A percentile compares a stretch with the other conserved stretches of the same genome.
These are phyloP conservation scores for Mormyrus lacerda DNA, from an alignment of 2,113 vertebrate species.

Conservation along the genomic window DNA sequence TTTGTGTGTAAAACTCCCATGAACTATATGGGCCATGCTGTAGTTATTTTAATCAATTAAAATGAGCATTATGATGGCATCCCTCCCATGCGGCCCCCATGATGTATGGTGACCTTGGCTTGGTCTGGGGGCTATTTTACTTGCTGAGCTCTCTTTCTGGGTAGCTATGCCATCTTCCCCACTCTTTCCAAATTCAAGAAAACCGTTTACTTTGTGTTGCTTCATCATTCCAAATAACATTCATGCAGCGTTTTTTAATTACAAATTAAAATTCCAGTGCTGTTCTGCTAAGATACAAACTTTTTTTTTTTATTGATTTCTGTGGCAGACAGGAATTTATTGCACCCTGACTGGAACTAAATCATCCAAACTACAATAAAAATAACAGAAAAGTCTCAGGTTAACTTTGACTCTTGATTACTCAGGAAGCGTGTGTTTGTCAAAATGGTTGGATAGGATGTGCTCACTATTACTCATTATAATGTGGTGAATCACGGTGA, in stretches of 20 bases:
- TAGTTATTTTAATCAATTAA: not conserved
- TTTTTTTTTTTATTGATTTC: not conserved
- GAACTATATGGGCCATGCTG: not conserved
- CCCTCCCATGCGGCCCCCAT: not conserved
- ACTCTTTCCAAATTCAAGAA: not conserved
- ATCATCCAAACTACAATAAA: not conserved
- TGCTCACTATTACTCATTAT: not conserved
- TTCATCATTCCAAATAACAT: not conserved
- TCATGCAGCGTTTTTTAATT: not conserved
- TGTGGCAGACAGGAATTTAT: not conserved
- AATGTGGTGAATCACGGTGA: not conserved
- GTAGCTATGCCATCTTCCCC: not conserved
- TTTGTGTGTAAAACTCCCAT: not conserved
- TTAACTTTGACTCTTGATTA: not conserved
- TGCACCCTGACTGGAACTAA: not conserved
- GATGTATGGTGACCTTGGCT: not conserved
- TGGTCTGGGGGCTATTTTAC: not conserved
- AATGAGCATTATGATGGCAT: not conserved
- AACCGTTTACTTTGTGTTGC: not conserved
- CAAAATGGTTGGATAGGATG: not conserved
- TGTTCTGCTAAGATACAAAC: not conserved
- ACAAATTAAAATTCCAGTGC: not conserved
- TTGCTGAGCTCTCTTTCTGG: not conserved
- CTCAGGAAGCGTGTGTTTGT: not conserved
- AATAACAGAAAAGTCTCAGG: not conserved